A percentile compares a stretch with the other conserved stretches of the same genome.
phyloP scores from a whole-genome alignment of 2,797 vertebrate genomes.

The Dermochelys coriacea region DNA sequence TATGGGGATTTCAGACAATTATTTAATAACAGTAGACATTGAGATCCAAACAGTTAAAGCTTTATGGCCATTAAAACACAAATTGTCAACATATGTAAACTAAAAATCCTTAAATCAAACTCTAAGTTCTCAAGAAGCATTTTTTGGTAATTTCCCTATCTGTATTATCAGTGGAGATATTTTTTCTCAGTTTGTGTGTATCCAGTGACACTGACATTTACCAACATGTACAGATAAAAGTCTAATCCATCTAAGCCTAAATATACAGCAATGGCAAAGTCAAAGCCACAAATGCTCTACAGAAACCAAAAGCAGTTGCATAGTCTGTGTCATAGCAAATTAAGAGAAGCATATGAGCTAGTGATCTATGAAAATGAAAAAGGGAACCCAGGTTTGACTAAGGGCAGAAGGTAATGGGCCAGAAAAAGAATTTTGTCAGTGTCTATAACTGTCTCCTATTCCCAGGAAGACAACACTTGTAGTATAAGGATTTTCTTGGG shows the following conservation, averaged over 20 bases:
- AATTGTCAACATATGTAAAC: background rate
- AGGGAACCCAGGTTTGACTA: background rate
- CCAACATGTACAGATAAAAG: background rate
- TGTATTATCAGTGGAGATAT: background rate
- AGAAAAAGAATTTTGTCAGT: background rate
- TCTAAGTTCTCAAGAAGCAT: background rate
- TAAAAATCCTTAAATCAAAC: background rate
- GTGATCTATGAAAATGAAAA: background rate
- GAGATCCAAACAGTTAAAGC: background rate
- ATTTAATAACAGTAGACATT: background rate
- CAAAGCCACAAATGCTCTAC: background rate
- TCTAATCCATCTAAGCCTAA: too few species aligned
- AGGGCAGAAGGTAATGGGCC: background rate
- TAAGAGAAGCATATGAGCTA: background rate
- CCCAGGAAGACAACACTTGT: background rate
- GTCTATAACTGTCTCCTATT: background rate
- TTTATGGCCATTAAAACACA: background rate
- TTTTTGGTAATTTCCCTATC: background rate
- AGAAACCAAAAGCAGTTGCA: background rate
- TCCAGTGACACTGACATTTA: background rate
- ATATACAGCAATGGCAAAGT: background rate
- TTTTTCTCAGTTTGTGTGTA: background rate
- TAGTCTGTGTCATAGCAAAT: background rate
- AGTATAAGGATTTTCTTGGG: rapidly evolving
- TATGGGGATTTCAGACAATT: too few species aligned